These are phyloP conservation scores for Drosophila punjabiensis DNA, from an alignment of 1,140 invertebrate species.

Conservation along the genomic window DNA sequence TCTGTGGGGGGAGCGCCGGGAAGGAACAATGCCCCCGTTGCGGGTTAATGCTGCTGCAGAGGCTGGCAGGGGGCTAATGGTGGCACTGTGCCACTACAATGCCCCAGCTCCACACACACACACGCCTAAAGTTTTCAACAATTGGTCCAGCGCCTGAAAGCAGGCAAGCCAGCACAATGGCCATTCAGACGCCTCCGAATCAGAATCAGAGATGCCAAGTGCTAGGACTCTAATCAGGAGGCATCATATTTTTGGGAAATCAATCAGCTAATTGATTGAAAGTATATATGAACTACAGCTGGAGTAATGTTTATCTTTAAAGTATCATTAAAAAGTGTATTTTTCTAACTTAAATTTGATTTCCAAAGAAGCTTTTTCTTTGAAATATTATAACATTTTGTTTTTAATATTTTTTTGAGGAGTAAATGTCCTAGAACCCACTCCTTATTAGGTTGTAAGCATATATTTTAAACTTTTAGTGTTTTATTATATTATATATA, in stretches of 20 bases:
- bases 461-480: no score
- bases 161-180: conserved; percentile 6
- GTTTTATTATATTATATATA: no score
- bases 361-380: no score
- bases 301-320: background rate
- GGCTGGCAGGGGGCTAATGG: background rate
- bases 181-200: background rate
- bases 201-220: background rate
- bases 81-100: background rate
- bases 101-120: background rate
- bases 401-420: no score
- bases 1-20: conserved; percentile 29
- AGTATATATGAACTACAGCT: background rate
- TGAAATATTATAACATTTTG: no score
- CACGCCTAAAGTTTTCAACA: conserved; percentile 28
- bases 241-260: background rate
- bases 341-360: no score
- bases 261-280: conserved; percentile 8
- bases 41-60: conserved; percentile 12
- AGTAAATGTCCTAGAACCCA: no score
- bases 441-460: no score
- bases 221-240: conserved; percentile 21
- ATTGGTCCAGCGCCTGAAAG: conserved; percentile 31
- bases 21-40: conserved; percentile 37
- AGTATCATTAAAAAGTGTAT: no score